phyloP scores from a whole-genome alignment of 2,888 invertebrate genomes.

The Automeris io region DNA sequence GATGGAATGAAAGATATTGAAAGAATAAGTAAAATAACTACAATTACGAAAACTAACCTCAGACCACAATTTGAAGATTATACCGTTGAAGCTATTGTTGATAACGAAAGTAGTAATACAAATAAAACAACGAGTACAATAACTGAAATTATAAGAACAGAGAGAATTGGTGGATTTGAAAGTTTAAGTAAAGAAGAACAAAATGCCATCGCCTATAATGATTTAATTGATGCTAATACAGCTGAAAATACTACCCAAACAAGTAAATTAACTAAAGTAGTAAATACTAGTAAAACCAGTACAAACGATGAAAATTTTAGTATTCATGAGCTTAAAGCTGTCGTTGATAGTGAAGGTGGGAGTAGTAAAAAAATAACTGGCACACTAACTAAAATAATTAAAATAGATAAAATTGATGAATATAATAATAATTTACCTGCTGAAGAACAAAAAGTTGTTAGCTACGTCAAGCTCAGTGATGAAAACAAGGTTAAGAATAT shows the following conservation, averaged over 20 bases:
- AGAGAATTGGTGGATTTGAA: background rate
- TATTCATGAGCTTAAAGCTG: too few species aligned
- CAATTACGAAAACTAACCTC: background rate
- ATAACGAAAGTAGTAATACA: background rate
- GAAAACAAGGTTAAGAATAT: too few species aligned
- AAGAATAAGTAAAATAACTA: slow-evolving; percentile 1
- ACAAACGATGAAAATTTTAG: too few species aligned
- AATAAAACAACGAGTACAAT: background rate
- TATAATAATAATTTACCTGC: too few species aligned
- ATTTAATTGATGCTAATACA: background rate
- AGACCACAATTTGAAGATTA: background rate
- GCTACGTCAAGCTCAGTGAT: too few species aligned
- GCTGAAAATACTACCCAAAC: background rate
- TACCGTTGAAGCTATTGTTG: background rate
- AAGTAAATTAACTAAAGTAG: slow-evolving; percentile 9
- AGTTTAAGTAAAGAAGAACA: background rate
- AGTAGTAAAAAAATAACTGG: too few species aligned
- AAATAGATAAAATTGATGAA: too few species aligned
- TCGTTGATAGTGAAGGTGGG: too few species aligned
- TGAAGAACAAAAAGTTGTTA: too few species aligned
- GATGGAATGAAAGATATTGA: background rate
- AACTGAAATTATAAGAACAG: background rate
- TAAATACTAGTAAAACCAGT: slow-evolving; percentile 1
- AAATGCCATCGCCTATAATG: background rate
- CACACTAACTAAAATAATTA: too few species aligned